Base-by-base conservation (phyloP, 2,113 vertebrate genomes). In the Pseudorhombus dupliciocellatus region DNA sequence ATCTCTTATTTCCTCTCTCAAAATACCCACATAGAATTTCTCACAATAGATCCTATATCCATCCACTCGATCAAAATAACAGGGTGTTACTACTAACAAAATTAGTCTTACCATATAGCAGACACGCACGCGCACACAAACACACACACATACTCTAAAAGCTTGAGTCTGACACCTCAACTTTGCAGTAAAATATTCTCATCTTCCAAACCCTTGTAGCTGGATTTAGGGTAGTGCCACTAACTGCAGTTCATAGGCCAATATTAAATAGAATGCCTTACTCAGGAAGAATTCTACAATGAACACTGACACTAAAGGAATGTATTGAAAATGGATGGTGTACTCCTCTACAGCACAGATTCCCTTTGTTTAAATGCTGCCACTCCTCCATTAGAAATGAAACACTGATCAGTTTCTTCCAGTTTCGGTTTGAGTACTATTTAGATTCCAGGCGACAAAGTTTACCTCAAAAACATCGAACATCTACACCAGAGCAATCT, bases 241-340 rank as follows among this genome's bases (percentile, higher is more conserved):
- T 57, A n/a, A 71, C 76, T 64, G 88, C 79, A 87, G 85, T 84
- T 80, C 82, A 73, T 31, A 61, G 68, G 68, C 54, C 5, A 60
- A 77, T 63, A 77, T 77, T 71, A 75, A 78, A 75, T n/a, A 46
- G 20, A 66, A 65, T 26, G 1, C 75, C 64, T 57, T 60, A 28
- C 54, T 69, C 31, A 68, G 71, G 66, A 70, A 42, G 22, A 68
- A 37, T 37, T 73, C 31, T 48, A 73, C 5, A 78, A 77, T 3
- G 53, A 59, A 64, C 34, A 65, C 42, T 2, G 4, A 75, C 66
- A 63, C 55, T 34, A 63, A 75, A 68, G 87, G 89, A 92, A 91
- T 92, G 88, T 88, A 79, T 81, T 37, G 70, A 88, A 81, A 88
- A 64, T 31, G 11, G 67, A 60, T 53, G 24, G 66, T 52, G 18